These are phyloP conservation scores for Sorex araneus DNA, from an alignment of 2,113 vertebrate species.

Conservation along the genomic window DNA sequence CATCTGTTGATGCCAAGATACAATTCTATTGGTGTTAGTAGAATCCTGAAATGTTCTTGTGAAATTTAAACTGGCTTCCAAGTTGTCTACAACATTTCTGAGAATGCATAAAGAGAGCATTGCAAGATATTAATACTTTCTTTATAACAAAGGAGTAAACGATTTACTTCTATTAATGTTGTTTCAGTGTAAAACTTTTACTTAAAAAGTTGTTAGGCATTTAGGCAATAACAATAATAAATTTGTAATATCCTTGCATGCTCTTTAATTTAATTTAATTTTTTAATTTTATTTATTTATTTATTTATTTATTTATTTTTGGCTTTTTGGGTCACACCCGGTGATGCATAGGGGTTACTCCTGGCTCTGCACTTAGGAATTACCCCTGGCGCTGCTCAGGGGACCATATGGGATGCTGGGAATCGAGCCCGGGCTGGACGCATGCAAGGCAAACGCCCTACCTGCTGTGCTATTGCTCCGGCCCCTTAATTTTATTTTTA, in stretches of 20 bases:
- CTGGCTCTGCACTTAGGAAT: too few species aligned
- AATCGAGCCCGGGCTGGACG: too few species aligned
- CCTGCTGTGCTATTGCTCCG: too few species aligned
- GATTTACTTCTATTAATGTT: neutral
- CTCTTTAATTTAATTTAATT: neutral
- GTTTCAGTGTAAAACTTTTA: neutral
- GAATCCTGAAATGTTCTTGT: neutral
- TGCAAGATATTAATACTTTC: neutral
- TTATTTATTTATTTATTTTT: too few species aligned
- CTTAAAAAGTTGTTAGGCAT: slow-evolving; percentile 45
- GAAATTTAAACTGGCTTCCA: neutral
- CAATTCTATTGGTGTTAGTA: slow-evolving; percentile 44
- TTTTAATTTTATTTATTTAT: too few species aligned
- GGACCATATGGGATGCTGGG: too few species aligned
- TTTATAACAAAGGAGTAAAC: neutral
- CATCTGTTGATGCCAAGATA: slow-evolving; percentile 67
- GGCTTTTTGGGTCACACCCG: too few species aligned
- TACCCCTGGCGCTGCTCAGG: too few species aligned
- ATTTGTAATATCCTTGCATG: neutral
- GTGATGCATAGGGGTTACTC: too few species aligned
- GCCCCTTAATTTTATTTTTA: too few species aligned
- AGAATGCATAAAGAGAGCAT: neutral
- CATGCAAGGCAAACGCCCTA: too few species aligned
- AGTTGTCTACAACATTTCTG: neutral
- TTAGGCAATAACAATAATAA: slow-evolving; percentile 17